A percentile compares a stretch with the other conserved stretches of the same genome.
Evolutionary conservation across 2,113 vertebrate genomes (phyloP).

Genomic region (Cebidichthys violaceus): DNA sequence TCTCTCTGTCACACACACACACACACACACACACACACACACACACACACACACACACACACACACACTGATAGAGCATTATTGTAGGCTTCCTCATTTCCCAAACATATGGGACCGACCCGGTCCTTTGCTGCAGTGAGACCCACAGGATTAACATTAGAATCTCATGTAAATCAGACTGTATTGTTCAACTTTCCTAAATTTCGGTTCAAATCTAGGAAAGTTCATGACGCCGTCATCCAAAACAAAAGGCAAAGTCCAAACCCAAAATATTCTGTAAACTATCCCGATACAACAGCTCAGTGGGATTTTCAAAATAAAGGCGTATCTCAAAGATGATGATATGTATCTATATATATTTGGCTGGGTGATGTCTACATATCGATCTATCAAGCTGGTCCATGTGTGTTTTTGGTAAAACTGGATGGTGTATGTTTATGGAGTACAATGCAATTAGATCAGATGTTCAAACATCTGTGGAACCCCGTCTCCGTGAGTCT

Average conservation of each 20-base stretch:
- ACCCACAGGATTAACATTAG: not conserved
- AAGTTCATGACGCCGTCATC: not conserved
- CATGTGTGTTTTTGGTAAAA: not conserved
- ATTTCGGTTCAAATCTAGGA: not conserved
- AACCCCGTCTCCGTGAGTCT: not conserved
- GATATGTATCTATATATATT: too few relatives aligned
- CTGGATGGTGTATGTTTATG: not conserved
- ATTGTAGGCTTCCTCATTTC: not conserved
- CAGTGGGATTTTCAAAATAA: too few relatives aligned
- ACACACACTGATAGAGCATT: not conserved
- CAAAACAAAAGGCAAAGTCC: not conserved
- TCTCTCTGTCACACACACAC: not conserved
- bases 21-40: slow-evolving; percentile 30
- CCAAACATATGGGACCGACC: not conserved
- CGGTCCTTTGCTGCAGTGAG: not conserved
- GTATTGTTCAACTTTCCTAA: not conserved
- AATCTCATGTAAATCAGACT: not conserved
- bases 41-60: not conserved
- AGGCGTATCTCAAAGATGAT: too few relatives aligned
- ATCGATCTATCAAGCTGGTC: not conserved
- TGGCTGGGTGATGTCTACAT: too few relatives aligned
- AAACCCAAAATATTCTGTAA: not conserved
- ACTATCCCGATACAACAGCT: not conserved
- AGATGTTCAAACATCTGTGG: too few relatives aligned
- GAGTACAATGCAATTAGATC: not conserved